Conservation (phyloP, 1,140 invertebrate species). For the Thalassaphorura encarpata region DNA sequence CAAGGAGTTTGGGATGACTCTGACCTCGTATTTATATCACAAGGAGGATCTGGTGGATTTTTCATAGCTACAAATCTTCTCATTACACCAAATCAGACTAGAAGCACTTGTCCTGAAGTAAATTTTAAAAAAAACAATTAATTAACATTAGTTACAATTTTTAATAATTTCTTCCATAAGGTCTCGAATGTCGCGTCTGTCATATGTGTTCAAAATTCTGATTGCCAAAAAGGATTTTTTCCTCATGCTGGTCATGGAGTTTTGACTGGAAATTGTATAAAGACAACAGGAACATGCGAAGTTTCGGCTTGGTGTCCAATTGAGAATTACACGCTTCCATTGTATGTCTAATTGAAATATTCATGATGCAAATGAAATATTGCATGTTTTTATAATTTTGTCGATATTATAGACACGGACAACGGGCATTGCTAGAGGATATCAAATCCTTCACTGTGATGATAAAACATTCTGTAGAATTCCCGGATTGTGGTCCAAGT, state of each 20-base stretch:
- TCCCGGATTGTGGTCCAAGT: slow-evolving; percentile 35
- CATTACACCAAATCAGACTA: slow-evolving; percentile 42
- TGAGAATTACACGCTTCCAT: slow-evolving; percentile 33
- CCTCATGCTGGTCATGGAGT: slow-evolving; percentile 37
- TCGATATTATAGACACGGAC: slow-evolving; percentile 12
- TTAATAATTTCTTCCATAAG: slow-evolving; percentile 28
- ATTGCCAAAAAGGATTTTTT: slow-evolving; percentile 33
- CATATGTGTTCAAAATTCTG: slow-evolving; percentile 22
- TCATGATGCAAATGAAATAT: not conserved
- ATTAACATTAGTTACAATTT: not conserved
- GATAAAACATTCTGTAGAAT: slow-evolving; percentile 35
- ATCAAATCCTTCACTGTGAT: slow-evolving; percentile 17
- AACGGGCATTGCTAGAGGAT: slow-evolving; percentile 7
- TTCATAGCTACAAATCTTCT: slow-evolving; percentile 47
- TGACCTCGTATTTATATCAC: slow-evolving; percentile 45
- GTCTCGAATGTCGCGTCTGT: slow-evolving; percentile 26
- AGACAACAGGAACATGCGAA: slow-evolving; percentile 38
- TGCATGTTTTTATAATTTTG: not conserved
- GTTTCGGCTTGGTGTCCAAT: slow-evolving; percentile 46
- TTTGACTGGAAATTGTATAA: slow-evolving; percentile 40
- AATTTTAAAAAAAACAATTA: slow-evolving; percentile 4
- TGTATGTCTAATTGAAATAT: slow-evolving; percentile 6
- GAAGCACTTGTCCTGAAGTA: slow-evolving; percentile 42
- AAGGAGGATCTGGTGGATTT: slow-evolving; percentile 41
- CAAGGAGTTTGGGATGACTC: slow-evolving; percentile 45